Conservation (phyloP, 2,797 vertebrate genomes). For the Danio choprae region DNA sequence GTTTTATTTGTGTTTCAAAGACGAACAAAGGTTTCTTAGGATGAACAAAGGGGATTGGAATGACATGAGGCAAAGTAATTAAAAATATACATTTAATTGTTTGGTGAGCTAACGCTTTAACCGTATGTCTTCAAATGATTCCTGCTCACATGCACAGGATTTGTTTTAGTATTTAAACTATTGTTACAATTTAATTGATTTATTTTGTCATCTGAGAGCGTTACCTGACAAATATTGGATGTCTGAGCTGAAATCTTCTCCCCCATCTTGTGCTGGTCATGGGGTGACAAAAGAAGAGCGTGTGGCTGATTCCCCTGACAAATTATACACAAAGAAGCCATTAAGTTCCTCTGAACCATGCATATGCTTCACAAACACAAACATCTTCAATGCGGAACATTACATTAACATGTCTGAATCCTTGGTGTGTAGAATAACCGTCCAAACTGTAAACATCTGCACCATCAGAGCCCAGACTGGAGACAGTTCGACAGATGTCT, state of each 20-base stretch:
- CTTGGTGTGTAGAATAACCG: constrained; percentile 36
- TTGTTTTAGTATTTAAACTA: too few species aligned
- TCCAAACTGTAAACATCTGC: constrained; percentile 40
- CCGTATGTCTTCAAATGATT: too few species aligned
- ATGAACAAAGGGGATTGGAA: too few species aligned
- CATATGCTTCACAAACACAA: not conserved
- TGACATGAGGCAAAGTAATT: too few species aligned
- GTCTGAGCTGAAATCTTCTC: constrained; percentile 39
- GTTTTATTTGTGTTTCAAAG: too few species aligned
- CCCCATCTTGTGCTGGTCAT: constrained; percentile 31
- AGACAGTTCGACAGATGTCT: constrained; percentile 52
- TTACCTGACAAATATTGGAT: constrained; percentile 34
- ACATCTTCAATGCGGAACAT: constrained; percentile 25
- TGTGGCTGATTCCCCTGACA: constrained; percentile 41
- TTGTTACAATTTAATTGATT: not conserved
- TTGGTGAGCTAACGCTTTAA: too few species aligned
- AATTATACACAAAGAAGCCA: not conserved
- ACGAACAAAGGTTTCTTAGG: too few species aligned
- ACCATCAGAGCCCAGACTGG: constrained; percentile 49
- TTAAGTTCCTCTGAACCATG: not conserved
- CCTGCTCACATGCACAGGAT: too few species aligned
- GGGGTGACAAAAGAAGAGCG: constrained; percentile 48
- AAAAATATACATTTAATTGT: too few species aligned
- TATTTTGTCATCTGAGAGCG: not conserved
- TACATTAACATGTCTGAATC: constrained; percentile 32